Base-by-base conservation (phyloP, 2,797 vertebrate genomes). In the Acanthurus lineatus region DNA sequence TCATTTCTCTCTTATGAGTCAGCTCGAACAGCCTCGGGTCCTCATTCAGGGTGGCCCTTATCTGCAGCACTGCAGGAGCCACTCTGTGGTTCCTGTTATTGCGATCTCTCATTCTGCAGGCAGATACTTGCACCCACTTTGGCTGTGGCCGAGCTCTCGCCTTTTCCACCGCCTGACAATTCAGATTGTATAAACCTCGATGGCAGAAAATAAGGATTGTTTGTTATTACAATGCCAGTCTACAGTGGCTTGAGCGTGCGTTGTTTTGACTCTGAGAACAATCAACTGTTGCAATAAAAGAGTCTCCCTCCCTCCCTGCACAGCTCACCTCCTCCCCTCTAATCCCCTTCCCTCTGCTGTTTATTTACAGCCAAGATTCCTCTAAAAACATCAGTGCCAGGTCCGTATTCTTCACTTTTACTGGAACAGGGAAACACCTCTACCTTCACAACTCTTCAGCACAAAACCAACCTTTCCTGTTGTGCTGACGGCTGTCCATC, bases 61-160 rank as follows among this genome's bases (percentile, higher is more conserved):
- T 99, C 97, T 97, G 93, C 88, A 88, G 87, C 90, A 81, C 91
- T 95, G 93, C 95, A 96, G 96, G 95, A 95, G 95, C 92, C 91
- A 69, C 92, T 89, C 92, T 90, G 93, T 76, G 93, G 94, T 98
- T 98, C 97, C 97, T 98, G 97, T 98, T 98, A 96, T 97, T 97
- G 95, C 94, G 84, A 91, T 81, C 76, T 79, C 25, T 53, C 74
- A 73, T 76, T 61, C 65, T 68, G 47, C 85, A 74, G 90, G 77
- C 90, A 72, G 87, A 82, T 57, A 69, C 84, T 66, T 76, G 88
- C 85, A 70, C 81, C 85, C 76, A 52, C 66, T 58, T 56, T 67
- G 84, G 80, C 88, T 62, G 63, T 1, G 6, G 80, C 63, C 25
- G 8, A 15, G 61, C 74, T 75, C 71, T 62, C 22, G 45, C 65